Evolutionary conservation across 2,797 vertebrate species (phyloP).

Genomic region (Cirrhinus mrigala): DNA sequence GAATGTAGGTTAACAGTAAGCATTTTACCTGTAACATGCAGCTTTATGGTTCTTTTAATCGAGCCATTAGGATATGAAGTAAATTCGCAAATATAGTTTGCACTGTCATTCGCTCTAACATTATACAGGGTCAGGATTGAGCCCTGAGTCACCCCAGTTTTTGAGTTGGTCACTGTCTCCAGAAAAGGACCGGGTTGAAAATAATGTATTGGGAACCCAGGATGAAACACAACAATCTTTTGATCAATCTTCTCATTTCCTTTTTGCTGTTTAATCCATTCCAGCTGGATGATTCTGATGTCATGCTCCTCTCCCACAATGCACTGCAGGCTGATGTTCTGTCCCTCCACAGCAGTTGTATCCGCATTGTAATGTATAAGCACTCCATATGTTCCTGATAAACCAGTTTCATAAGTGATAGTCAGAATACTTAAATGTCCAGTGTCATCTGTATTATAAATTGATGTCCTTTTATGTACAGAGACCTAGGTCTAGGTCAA

Average conservation of each 20-base stretch:
- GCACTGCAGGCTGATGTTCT: constrained; percentile 67
- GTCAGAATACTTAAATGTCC: background rate
- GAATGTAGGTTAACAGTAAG: background rate
- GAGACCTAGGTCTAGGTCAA: background rate
- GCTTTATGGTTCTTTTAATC: constrained; percentile 24
- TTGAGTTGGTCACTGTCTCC: background rate
- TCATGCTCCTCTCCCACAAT: rapidly evolving
- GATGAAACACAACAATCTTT: constrained; percentile 63
- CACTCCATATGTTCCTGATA: constrained; percentile 26
- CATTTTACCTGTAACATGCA: constrained; percentile 73
- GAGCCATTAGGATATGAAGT: constrained; percentile 62
- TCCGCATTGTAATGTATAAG: background rate
- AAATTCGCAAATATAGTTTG: constrained; percentile 68
- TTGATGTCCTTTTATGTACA: background rate
- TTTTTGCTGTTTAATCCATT: constrained; percentile 66
- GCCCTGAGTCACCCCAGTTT: rapidly evolving
- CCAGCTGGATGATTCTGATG: constrained; percentile 40
- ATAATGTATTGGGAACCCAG: rapidly evolving
- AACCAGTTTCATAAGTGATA: background rate
- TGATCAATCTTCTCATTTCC: background rate
- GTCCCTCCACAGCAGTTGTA: constrained; percentile 61
- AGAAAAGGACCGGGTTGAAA: constrained; percentile 48
- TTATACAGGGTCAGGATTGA: constrained; percentile 60
- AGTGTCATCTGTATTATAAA: background rate
- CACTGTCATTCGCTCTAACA: constrained; percentile 61